Base-by-base conservation (phyloP, 2,113 vertebrate genomes). In the Corythornis vintsioides region DNA sequence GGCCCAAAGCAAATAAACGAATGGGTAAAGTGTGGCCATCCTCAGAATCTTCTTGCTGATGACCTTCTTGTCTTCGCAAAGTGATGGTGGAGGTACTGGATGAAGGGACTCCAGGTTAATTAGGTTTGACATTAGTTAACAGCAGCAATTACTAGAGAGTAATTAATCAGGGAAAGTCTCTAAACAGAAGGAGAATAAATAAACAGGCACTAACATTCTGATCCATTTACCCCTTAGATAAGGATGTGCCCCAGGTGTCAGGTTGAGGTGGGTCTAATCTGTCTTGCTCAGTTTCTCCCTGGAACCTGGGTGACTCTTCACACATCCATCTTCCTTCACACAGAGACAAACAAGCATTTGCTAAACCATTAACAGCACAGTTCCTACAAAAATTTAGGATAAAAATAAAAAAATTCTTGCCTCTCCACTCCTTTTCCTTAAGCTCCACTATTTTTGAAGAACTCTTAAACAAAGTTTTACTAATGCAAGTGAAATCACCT, bases 101-200 rank as follows among this genome's bases (percentile, higher is more conserved):
- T 73, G 70, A 97, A 91, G 95, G 80, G 83, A 96, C 92, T 90
- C 56, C 87, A 96, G 97, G 97, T 97, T 98, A 98, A 98, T 98
- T 98, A 97, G 97, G 93, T 97, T 96, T 98, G 98, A 97, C 97
- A 98, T 97, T 98, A 97, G 97, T 98, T 98, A 98, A 97, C 98
- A 97, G 97, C 96, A 96, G 96, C 94, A 93, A 98, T 98, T 97
- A 98, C 98, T 95, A 96, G 95, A 94, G 55, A 97, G 97, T 95
- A 98, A 98, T 98, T 98, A 98, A 98, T 98, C 98, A 98, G 98
- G 78, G 97, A 97, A 98, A 98, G 98, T 98, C 98, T 98, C 97
- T 97, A 98, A 98, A 98, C 97, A 98, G 97, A 95, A 98, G 98
- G 97, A 97, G 96, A 95, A 98, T 88, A 98, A 98, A 98, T 98